A percentile compares a stretch with the other conserved stretches of the same genome.
Evolutionary conservation across 2,113 vertebrate genomes (phyloP).

Genomic region (Martes martes): DNA sequence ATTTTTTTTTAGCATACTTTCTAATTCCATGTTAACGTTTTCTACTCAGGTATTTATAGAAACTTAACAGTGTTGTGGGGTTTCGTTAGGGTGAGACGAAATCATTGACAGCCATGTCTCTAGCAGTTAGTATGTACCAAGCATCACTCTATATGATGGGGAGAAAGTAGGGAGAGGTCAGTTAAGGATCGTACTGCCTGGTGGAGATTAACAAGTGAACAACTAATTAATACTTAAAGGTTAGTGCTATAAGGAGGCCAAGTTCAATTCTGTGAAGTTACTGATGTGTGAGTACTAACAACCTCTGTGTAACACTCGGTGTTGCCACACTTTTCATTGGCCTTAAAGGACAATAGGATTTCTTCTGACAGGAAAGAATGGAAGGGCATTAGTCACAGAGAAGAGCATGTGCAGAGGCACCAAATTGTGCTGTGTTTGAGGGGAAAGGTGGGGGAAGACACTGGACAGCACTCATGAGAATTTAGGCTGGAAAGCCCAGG

Average conservation of each 20-base stretch:
- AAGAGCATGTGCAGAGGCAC: not conserved
- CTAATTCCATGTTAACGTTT: not conserved
- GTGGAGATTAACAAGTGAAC: not conserved
- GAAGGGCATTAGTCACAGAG: not conserved
- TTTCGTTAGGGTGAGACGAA: not conserved
- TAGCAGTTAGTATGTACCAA: not conserved
- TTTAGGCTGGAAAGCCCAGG: not conserved
- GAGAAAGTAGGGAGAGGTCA: not conserved
- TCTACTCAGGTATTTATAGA: not conserved
- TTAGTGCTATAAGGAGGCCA: not conserved
- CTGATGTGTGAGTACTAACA: not conserved
- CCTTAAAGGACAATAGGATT: not conserved
- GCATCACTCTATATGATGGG: not conserved
- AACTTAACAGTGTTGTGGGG: not conserved
- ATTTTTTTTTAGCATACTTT: not conserved
- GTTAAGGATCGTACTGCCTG: not conserved
- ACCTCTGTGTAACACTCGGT: not conserved
- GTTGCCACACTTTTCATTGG: not conserved
- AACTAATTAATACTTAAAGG: not conserved
- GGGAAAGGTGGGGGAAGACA: not conserved
- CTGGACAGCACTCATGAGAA: not conserved
- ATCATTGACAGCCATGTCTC: not conserved
- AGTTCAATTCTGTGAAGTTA: not conserved
- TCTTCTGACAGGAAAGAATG: not conserved
- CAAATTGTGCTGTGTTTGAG: not conserved